Evolutionary conservation across 2,113 vertebrate genomes (phyloP).

Genomic region (Gymnobelideus leadbeateri): DNA sequence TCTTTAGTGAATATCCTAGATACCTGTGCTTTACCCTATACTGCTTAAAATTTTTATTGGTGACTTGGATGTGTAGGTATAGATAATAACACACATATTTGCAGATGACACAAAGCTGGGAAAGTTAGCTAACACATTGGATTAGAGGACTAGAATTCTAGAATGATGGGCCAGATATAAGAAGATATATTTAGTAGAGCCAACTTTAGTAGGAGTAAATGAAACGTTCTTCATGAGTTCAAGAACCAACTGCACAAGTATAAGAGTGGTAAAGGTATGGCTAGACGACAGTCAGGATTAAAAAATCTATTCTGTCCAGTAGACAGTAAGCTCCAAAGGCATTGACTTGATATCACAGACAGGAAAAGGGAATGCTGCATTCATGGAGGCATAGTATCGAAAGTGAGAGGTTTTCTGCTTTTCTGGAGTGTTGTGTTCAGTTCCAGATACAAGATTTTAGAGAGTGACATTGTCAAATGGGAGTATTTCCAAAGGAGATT

Average conservation of each 20-base stretch:
- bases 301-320: neutral
- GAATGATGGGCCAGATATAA: neutral
- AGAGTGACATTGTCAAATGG: neutral
- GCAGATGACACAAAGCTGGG: neutral
- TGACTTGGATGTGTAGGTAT: neutral
- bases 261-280: neutral
- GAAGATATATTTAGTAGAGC: neutral
- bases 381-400: neutral
- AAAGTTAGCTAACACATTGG: neutral
- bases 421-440: neutral
- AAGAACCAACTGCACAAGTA: neutral
- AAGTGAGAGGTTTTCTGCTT: neutral
- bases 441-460: neutral
- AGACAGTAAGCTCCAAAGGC: neutral
- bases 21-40: neutral
- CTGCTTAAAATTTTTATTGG: neutral
- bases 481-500: neutral
- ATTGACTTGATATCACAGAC: neutral
- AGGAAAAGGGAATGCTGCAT: neutral
- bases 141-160: neutral
- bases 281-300: neutral
- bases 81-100: neutral
- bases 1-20: neutral
- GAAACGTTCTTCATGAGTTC: neutral
- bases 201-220: neutral